Conservation (phyloP, 2,797 vertebrate genomes). For the Siniperca scherzeri region DNA sequence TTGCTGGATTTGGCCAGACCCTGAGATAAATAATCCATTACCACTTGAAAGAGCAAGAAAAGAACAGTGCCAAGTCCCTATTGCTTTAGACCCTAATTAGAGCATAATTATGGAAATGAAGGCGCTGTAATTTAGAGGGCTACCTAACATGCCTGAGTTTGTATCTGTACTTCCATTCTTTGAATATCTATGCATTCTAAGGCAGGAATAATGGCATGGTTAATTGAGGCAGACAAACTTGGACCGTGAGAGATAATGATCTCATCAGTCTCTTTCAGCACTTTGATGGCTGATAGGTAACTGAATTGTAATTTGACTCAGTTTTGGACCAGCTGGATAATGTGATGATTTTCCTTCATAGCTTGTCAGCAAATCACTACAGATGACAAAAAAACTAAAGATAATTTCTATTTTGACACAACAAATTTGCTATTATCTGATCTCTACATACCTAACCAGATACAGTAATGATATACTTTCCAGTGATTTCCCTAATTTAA, state of each 20-base stretch:
- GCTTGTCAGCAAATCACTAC: slow-evolving; percentile 22
- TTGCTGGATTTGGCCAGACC: slow-evolving; percentile 50
- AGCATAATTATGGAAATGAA: slow-evolving; percentile 59
- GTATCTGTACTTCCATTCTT: slow-evolving; percentile 32
- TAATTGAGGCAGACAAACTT: slow-evolving; percentile 62
- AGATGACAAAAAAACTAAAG: slow-evolving; percentile 26
- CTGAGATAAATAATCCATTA: slow-evolving; percentile 61
- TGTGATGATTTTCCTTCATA: slow-evolving; percentile 41
- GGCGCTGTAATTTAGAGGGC: slow-evolving; percentile 39
- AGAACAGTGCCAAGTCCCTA: slow-evolving; percentile 32
- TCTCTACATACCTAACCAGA: slow-evolving; percentile 4
- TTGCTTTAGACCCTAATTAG: slow-evolving; percentile 52
- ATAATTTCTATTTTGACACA: slow-evolving; percentile 35
- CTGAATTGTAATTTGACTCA: slow-evolving; percentile 49
- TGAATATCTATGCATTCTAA: slow-evolving; percentile 27
- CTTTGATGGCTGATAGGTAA: slow-evolving; percentile 45
- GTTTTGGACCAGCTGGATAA: slow-evolving; percentile 38
- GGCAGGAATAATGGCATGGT: slow-evolving; percentile 37
- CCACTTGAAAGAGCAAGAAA: slow-evolving; percentile 51
- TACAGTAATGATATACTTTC: background rate
- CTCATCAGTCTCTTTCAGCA: slow-evolving; percentile 47
- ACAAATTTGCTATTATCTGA: slow-evolving; percentile 23
- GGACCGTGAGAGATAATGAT: slow-evolving; percentile 49
- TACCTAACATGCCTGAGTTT: slow-evolving; percentile 32
- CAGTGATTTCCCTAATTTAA: background rate